These are phyloP conservation scores for Propithecus perrieri DNA, from an alignment of 2,797 vertebrate genomes.

Conservation along the genomic window DNA sequence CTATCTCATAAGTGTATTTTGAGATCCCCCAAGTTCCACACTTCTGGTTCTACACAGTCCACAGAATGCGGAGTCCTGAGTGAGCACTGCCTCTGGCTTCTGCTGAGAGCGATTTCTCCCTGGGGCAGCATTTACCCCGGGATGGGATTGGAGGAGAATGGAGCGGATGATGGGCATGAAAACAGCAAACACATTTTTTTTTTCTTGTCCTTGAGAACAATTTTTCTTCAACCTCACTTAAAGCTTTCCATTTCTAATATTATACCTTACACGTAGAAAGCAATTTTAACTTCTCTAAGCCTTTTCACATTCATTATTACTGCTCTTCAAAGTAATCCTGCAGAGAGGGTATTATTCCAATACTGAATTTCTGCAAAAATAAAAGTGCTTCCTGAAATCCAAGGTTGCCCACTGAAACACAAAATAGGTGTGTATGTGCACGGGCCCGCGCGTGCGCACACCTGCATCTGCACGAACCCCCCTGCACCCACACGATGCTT, in stretches of 20 bases:
- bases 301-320: slow-evolving; percentile 63
- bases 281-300: slow-evolving; percentile 70
- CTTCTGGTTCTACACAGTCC: neutral
- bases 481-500: neutral
- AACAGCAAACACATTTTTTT: neutral
- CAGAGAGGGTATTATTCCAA: slow-evolving; percentile 51
- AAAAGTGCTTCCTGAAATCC: slow-evolving; percentile 54
- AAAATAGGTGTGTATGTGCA: neutral
- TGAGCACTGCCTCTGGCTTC: neutral
- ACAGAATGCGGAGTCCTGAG: neutral
- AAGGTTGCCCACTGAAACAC: slow-evolving; percentile 25
- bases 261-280: slow-evolving; percentile 57
- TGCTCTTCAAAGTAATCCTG: slow-evolving; percentile 67
- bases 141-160: fast-evolving
- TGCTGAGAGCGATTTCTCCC: neutral
- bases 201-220: slow-evolving; percentile 16
- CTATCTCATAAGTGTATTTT: neutral
- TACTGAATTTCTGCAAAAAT: slow-evolving; percentile 18
- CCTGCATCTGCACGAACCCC: neutral
- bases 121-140: neutral
- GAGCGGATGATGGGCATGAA: neutral
- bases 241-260: slow-evolving; percentile 65
- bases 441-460: fast-evolving
- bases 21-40: neutral
- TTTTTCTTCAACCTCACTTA: slow-evolving; percentile 49